phyloP scores from a whole-genome alignment of 1,140 invertebrate species.

The Lethocerus indicus region DNA sequence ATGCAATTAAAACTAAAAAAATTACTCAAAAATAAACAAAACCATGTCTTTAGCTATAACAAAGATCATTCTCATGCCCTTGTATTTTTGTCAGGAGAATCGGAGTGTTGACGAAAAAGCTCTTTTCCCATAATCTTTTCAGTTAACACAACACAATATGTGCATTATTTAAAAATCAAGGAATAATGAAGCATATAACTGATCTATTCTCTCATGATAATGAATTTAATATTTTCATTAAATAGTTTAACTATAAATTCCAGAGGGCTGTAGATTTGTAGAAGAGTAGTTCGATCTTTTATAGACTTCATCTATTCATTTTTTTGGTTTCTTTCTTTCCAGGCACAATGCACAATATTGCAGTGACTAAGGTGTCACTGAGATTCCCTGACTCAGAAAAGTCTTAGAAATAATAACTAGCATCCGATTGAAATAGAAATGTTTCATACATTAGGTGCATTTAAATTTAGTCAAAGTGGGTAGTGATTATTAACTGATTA shows the following conservation, averaged over 20 bases:
- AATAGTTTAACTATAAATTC: conserved; percentile 10
- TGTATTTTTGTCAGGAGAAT: conserved; percentile 21
- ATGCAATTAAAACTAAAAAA: neutral
- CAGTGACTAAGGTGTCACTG: too few relatives aligned
- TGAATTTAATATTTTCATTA: conserved; percentile 16
- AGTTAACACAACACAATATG: conserved; percentile 48
- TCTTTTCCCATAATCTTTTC: conserved; percentile 45
- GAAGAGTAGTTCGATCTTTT: conserved; percentile 15
- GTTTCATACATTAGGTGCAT: too few relatives aligned
- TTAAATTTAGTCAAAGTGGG: too few relatives aligned
- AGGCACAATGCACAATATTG: too few relatives aligned
- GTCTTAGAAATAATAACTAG: too few relatives aligned
- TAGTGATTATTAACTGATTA: too few relatives aligned
- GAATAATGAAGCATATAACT: conserved; percentile 7
- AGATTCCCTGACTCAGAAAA: too few relatives aligned
- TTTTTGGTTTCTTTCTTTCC: too few relatives aligned
- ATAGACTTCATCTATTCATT: too few relatives aligned
- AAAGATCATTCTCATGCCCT: conserved; percentile 20
- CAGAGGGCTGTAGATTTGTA: conserved; percentile 16
- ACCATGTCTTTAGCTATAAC: neutral
- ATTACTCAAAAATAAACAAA: too few relatives aligned
- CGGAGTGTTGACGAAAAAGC: conserved; percentile 51
- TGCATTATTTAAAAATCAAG: conserved; percentile 21
- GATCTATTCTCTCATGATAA: neutral
- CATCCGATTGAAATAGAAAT: too few relatives aligned